Conservation (phyloP, 2,113 vertebrate species). For the Chlamydotis undulata region DNA sequence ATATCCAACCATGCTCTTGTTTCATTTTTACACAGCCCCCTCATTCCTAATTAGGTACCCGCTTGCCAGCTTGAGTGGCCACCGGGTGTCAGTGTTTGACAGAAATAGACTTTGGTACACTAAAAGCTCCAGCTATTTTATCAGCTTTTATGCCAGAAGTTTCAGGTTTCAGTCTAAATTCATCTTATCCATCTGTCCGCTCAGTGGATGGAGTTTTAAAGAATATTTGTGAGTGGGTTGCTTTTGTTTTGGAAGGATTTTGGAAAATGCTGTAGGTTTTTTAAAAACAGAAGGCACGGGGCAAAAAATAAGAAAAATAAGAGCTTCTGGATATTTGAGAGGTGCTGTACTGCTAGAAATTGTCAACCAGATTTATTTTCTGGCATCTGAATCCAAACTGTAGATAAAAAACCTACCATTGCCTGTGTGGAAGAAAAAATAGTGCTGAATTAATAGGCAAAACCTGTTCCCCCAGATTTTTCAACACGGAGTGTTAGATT, state of each 20-base stretch:
- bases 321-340: neutral
- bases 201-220: neutral
- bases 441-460: neutral
- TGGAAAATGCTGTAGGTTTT: neutral
- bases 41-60: neutral
- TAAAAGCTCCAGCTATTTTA: rapidly evolving
- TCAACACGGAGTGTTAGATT: neutral
- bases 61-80: neutral
- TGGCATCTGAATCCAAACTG: neutral
- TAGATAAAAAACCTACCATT: neutral
- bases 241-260: neutral
- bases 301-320: neutral
- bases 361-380: neutral
- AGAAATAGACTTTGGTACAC: neutral
- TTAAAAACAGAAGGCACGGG: neutral
- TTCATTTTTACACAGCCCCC: neutral
- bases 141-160: rapidly evolving
- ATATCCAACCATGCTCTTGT: rapidly evolving
- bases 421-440: neutral
- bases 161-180: neutral
- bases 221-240: neutral
- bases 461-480: neutral
- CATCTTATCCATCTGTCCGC: neutral
- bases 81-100: slow-evolving; percentile 35
- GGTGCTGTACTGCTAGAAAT: neutral